Evolutionary conservation across 2,113 vertebrate species (phyloP), one percentile per base, ranked within the genome.

Genomic region (Barbus barbus): DNA sequence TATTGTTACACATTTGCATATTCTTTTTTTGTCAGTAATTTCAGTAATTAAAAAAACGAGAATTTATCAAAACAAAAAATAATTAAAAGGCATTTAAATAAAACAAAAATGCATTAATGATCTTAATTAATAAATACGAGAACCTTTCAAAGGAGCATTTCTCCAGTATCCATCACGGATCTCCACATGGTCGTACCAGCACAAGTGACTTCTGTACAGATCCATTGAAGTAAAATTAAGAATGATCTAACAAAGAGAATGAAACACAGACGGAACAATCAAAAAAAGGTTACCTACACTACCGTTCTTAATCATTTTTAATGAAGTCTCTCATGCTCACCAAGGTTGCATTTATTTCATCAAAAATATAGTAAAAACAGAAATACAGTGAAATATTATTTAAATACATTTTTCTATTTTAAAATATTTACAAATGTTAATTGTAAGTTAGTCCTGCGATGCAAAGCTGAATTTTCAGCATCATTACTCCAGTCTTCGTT

Each of bases 101-200:
- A 36, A 36, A 36, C 3, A 36, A 36, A 36, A 36, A 36, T 36
- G 33, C 11, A 36, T 4, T 18, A 26, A 46, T 41, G 1, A 22
- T 65, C 26, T 65, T 44, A 7, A 26, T n/a, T 48, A 48, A 48
- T n/a, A 84, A 84, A 84, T 6, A 36, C 33, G 48, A 36, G 72
- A 31, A 94, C 97, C 97, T 94, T 96, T 90, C 5, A 98, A 93
- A 0, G 96, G 95, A 83, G 96, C 96, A 85, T 98, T 97, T 83
- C 95, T 95, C 96, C 97, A 97, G 90, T 96, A 97, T 14, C 97
- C 97, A 44, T 98, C 96, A 22, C 97, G 94, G 81, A 98, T 94
- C 88, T 98, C 97, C 87, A 98, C 93, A 0, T 98, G 95, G 90
- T 98, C 96, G 2, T 98, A 98, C 97, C 97, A 97, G 89, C 97